These are phyloP conservation scores for Nebria brevicollis DNA, from an alignment of 2,888 invertebrate species.

Conservation along the genomic window DNA sequence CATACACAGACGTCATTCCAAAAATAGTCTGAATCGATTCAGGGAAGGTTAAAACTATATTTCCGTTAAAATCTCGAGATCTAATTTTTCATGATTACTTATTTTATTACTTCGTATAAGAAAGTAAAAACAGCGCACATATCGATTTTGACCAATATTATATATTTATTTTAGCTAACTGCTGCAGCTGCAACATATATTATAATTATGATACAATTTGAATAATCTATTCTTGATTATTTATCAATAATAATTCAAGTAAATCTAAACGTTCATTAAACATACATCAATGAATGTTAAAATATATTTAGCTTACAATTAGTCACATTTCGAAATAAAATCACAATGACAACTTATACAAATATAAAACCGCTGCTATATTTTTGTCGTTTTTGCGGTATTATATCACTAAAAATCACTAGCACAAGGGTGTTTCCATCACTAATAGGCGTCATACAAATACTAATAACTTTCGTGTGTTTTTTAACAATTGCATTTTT, in stretches of 20 bases:
- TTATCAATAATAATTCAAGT: not conserved
- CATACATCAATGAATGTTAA: not conserved
- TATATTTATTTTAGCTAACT: conserved; percentile 5
- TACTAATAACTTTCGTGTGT: not conserved
- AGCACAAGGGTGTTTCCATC: not conserved
- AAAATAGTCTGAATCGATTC: too few relatives aligned
- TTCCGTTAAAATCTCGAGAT: too few relatives aligned
- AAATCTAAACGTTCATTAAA: too few relatives aligned
- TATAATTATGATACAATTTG: conserved; percentile 22
- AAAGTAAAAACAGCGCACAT: too few relatives aligned
- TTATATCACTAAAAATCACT: not conserved
- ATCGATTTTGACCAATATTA: not conserved
- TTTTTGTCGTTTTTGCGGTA: not conserved
- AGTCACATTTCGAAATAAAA: not conserved
- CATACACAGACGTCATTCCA: too few relatives aligned
- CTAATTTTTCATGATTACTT: too few relatives aligned
- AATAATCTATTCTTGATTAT: not conserved
- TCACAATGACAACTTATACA: not conserved
- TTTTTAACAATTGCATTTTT: not conserved
- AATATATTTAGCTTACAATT: too few relatives aligned
- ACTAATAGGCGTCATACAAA: not conserved
- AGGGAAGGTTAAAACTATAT: too few relatives aligned
- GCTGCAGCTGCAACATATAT: conserved; percentile 9
- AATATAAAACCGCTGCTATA: not conserved
- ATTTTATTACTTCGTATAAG: too few relatives aligned